A percentile compares a stretch with the other conserved stretches of the same genome.
phyloP scores from a whole-genome alignment of 2,113 vertebrate species.

The Hyaena hyaena region DNA sequence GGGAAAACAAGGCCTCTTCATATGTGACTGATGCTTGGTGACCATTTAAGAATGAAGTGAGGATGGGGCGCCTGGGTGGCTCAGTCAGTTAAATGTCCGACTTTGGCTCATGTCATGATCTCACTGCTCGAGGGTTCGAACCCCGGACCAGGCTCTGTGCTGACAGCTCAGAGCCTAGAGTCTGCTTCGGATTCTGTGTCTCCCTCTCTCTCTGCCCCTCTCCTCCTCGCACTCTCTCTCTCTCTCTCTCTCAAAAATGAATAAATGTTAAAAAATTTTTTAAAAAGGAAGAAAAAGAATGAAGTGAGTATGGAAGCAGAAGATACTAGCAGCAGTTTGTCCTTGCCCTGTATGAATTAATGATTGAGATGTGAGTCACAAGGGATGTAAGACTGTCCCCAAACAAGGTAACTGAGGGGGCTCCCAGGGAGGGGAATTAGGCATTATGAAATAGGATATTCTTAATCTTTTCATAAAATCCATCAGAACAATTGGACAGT shows the following conservation, averaged over 20 bases:
- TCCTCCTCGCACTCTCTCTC: too few relatives aligned
- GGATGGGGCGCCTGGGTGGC: neutral
- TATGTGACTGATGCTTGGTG: neutral
- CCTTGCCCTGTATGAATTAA: conserved; percentile 36
- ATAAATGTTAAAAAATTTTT: too few relatives aligned
- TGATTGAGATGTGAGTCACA: conserved; percentile 48
- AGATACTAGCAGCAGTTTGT: conserved; percentile 7
- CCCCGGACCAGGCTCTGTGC: too few relatives aligned
- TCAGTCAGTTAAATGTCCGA: too few relatives aligned
- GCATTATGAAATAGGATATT: conserved; percentile 58
- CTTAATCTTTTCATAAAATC: conserved; percentile 76
- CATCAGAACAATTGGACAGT: conserved; percentile 73
- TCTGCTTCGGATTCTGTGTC: too few relatives aligned
- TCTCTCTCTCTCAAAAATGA: too few relatives aligned
- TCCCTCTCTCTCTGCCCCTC: too few relatives aligned
- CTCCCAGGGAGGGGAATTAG: conserved; percentile 36
- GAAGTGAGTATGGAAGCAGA: neutral
- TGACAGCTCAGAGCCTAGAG: too few relatives aligned
- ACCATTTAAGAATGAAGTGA: conserved; percentile 2
- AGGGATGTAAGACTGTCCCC: conserved; percentile 43
- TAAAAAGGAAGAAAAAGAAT: neutral
- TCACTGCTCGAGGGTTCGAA: too few relatives aligned
- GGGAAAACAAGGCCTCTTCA: neutral
- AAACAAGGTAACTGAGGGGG: conserved; percentile 23
- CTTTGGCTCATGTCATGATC: too few relatives aligned